Conservation (phyloP, 2,113 vertebrate species). For the Corapipo altera region DNA sequence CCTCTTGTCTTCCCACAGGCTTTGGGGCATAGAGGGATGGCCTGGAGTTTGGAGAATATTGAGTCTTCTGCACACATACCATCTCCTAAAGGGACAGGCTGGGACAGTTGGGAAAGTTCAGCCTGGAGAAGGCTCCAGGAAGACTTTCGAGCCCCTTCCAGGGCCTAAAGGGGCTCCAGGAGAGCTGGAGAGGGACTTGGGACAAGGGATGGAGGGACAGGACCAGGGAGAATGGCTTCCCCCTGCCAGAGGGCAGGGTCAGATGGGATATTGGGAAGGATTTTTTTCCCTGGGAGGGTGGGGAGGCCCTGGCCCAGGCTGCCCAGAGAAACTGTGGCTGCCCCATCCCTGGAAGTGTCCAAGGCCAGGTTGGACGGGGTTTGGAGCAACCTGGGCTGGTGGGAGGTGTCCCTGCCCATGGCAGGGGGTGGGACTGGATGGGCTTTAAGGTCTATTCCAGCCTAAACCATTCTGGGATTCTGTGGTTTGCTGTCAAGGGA, state of each 20-base stretch:
- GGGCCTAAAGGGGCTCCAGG: neutral
- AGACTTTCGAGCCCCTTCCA: neutral
- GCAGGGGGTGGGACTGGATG: neutral
- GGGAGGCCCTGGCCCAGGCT: neutral
- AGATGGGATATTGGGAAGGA: neutral
- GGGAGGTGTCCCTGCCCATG: neutral
- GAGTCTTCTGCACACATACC: neutral
- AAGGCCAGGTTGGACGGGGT: rapidly evolving
- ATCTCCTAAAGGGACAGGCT: neutral
- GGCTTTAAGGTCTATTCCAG: neutral
- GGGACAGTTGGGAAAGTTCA: neutral
- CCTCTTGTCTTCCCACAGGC: neutral
- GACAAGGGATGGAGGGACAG: neutral
- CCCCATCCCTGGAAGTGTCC: neutral
- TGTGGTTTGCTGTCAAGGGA: neutral
- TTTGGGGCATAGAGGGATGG: neutral
- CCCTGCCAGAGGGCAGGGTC: rapidly evolving
- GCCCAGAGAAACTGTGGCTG: neutral
- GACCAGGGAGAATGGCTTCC: neutral
- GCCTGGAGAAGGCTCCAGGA: neutral
- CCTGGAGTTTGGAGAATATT: neutral
- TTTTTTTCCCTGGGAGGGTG: neutral
- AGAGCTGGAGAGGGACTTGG: neutral
- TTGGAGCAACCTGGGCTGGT: rapidly evolving
- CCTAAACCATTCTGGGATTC: neutral